These are phyloP conservation scores for Turritopsis dohrnii DNA, from an alignment of 30 jellyfish, hydroid and myxozoan species.

Conservation along the genomic window DNA sequence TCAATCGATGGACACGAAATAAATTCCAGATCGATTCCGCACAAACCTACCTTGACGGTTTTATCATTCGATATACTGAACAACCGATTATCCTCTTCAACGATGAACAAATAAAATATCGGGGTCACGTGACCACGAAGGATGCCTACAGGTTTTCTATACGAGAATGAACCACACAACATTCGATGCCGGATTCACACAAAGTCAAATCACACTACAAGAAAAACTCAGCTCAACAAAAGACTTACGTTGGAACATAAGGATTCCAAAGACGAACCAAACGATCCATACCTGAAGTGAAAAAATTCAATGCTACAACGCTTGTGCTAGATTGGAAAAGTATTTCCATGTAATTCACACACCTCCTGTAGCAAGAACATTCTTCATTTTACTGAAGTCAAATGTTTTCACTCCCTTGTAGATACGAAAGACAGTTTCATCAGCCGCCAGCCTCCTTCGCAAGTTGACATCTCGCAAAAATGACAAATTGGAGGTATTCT, in stretches of 20 bases:
- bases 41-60: conserved; percentile 62
- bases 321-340: not conserved
- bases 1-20: too few species aligned
- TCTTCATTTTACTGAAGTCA: conserved; percentile 83
- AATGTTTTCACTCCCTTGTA: conserved; percentile 88
- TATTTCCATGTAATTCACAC: not conserved
- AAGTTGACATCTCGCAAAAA: not conserved
- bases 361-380: conserved; percentile 90
- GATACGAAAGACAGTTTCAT: conserved; percentile 74
- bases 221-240: not conserved
- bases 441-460: conserved; percentile 67
- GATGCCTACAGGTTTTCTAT: conserved; percentile 87
- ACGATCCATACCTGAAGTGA: conserved; percentile 78
- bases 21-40: too few species aligned
- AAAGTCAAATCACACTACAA: not conserved
- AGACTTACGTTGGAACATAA: conserved; percentile 83
- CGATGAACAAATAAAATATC: conserved; percentile 61
- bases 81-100: conserved; percentile 75
- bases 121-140: conserved; percentile 97
- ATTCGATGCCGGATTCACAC: too few species aligned
- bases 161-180: too few species aligned
- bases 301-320: too few species aligned
- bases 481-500: not conserved
- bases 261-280: conserved; percentile 92
- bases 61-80: conserved; percentile 92